Percentiles rank a stretch among this genome's conserved stretches.
phyloP scores from a whole-genome alignment of 2,113 vertebrate genomes.

The Hyperopisus bebe region DNA sequence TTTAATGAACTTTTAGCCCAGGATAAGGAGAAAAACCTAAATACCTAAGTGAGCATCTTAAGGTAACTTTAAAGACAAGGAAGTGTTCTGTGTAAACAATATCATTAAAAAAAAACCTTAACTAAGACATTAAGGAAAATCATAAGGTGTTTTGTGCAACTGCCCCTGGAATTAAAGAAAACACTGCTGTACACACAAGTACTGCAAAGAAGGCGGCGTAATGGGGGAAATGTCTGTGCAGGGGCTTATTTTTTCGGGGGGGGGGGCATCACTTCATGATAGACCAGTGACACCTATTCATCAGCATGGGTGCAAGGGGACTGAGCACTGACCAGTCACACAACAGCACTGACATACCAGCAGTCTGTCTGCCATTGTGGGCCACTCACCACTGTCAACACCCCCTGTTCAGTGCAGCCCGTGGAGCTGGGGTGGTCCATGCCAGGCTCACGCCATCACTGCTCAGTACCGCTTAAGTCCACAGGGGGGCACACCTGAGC shows the following conservation, averaged over 20 bases:
- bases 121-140: constrained; percentile 31
- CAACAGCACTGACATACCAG: neutral
- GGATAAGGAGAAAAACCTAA: neutral
- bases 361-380: neutral
- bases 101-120: neutral
- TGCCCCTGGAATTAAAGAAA: constrained; percentile 76
- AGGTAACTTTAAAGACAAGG: neutral
- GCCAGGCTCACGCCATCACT: neutral
- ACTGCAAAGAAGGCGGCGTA: constrained; percentile 71
- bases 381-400: too few relatives aligned
- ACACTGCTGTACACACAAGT: constrained; percentile 75
- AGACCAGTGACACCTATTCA: constrained; percentile 14
- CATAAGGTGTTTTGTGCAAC: constrained; percentile 97
- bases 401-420: too few relatives aligned
- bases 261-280: neutral
- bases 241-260: too few relatives aligned
- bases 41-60: neutral
- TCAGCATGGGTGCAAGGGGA: neutral
- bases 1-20: neutral
- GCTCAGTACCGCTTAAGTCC: neutral
- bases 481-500: neutral
- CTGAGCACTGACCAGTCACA: neutral
- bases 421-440: neutral
- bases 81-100: neutral
- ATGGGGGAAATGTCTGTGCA: constrained; percentile 32